Evolutionary conservation across 2,797 vertebrate species (phyloP).

Genomic region (Spea hammondii): DNA sequence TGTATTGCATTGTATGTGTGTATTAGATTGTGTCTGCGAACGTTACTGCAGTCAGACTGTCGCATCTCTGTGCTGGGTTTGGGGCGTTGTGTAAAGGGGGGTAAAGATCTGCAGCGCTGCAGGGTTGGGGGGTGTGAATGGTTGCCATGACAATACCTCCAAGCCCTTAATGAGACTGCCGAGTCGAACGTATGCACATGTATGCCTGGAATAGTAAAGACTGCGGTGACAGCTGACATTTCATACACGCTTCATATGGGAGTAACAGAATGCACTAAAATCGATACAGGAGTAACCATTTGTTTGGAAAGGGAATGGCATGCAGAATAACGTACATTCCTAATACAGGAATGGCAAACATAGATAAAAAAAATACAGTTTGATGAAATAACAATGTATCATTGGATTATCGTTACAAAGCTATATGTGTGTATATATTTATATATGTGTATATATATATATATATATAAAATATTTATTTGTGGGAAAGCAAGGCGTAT

Average conservation of each 20-base stretch:
- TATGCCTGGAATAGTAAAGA: background rate
- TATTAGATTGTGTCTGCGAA: slow-evolving; percentile 23
- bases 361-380: no score
- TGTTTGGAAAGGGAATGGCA: background rate
- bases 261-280: background rate
- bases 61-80: background rate
- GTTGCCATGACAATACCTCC: slow-evolving; percentile 12
- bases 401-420: background rate
- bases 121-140: background rate
- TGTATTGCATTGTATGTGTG: slow-evolving; percentile 5
- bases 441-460: background rate
- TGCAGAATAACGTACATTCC: background rate
- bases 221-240: slow-evolving; percentile 3
- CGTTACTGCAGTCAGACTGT: slow-evolving; percentile 1
- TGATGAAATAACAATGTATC: no score
- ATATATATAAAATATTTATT: no score
- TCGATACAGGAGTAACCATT: background rate
- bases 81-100: background rate
- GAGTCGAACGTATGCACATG: background rate
- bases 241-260: no score
- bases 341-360: background rate
- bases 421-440: background rate
- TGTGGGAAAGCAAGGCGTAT: no score
- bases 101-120: slow-evolving; percentile 1
- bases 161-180: background rate